phyloP scores from a whole-genome alignment of 2,113 vertebrate genomes.

The Plectropomus leopardus region DNA sequence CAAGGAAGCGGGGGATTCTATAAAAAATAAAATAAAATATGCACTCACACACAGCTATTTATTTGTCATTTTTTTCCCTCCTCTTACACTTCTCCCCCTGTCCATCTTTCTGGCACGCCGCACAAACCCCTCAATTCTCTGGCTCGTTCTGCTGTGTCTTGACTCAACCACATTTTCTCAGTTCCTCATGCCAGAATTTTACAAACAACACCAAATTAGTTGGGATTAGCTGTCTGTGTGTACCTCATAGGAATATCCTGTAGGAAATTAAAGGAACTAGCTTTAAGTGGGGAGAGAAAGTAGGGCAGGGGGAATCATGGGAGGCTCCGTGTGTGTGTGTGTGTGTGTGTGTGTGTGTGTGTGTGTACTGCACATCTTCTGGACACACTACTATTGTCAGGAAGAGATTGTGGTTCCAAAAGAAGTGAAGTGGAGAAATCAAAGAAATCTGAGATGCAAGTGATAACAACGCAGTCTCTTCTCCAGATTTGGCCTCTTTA shows the following conservation, averaged over 20 bases:
- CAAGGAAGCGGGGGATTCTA: slow-evolving; percentile 61
- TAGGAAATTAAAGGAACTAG: slow-evolving; percentile 67
- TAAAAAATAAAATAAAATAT: slow-evolving; percentile 59
- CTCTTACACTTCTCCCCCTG: slow-evolving; percentile 53
- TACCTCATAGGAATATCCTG: slow-evolving; percentile 73
- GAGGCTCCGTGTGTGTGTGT: slow-evolving; percentile 25
- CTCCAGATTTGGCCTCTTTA: slow-evolving; percentile 68
- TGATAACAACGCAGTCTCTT: slow-evolving; percentile 65
- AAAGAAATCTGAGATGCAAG: slow-evolving; percentile 74
- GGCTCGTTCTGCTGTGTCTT: slow-evolving; percentile 55
- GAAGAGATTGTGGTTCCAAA: slow-evolving; percentile 64
- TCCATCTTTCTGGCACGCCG: slow-evolving; percentile 68
- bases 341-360: slow-evolving; percentile 29
- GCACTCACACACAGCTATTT: slow-evolving; percentile 68
- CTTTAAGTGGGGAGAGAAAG: slow-evolving; percentile 60
- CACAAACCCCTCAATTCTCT: slow-evolving; percentile 58
- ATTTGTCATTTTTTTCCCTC: slow-evolving; percentile 70
- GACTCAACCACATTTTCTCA: slow-evolving; percentile 69
- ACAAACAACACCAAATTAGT: slow-evolving; percentile 75
- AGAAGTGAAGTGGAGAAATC: slow-evolving; percentile 74
- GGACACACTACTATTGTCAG: slow-evolving; percentile 72
- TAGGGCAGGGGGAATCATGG: slow-evolving; percentile 61
- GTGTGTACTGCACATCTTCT: slow-evolving; percentile 29
- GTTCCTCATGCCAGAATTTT: slow-evolving; percentile 61
- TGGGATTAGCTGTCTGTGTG: slow-evolving; percentile 71